Percentiles rank a stretch among this genome's conserved stretches.
Conservation (phyloP, 2,113 vertebrate species). For the Leptodactylus fuscus region DNA sequence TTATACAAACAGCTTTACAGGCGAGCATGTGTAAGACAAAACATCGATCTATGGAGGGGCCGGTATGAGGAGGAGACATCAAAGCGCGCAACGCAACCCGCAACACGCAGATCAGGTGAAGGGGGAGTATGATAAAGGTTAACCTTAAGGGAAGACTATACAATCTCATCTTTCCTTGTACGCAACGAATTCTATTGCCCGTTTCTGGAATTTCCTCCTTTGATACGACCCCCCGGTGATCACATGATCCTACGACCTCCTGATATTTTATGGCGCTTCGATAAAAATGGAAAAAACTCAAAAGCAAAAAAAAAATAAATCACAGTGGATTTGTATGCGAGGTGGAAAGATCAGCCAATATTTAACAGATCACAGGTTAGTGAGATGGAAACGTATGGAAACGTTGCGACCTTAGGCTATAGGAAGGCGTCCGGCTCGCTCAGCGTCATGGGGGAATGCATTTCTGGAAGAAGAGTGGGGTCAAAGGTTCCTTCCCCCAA, state of each 20-base stretch:
- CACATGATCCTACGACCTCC: neutral
- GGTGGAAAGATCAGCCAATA: conserved; percentile 24
- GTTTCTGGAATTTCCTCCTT: too few relatives aligned
- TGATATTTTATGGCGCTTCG: neutral
- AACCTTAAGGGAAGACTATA: too few relatives aligned
- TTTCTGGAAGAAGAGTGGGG: neutral
- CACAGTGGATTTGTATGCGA: conserved; percentile 1
- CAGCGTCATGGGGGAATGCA: neutral
- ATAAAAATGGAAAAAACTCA: neutral
- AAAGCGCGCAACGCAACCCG: too few relatives aligned
- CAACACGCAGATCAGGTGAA: too few relatives aligned
- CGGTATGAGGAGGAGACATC: too few relatives aligned
- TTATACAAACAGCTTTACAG: too few relatives aligned
- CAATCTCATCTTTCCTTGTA: too few relatives aligned
- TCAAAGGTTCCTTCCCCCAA: neutral
- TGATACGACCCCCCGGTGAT: neutral
- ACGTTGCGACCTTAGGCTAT: neutral
- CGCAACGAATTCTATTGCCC: too few relatives aligned
- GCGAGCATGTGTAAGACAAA: too few relatives aligned
- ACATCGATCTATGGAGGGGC: too few relatives aligned
- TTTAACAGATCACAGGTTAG: conserved; percentile 2
- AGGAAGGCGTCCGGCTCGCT: neutral
- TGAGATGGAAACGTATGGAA: neutral
- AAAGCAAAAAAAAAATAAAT: neutral
- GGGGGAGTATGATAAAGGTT: too few relatives aligned